Conservation (phyloP, 2,888 invertebrate genomes). For the Lepeophtheirus nordmannii region DNA sequence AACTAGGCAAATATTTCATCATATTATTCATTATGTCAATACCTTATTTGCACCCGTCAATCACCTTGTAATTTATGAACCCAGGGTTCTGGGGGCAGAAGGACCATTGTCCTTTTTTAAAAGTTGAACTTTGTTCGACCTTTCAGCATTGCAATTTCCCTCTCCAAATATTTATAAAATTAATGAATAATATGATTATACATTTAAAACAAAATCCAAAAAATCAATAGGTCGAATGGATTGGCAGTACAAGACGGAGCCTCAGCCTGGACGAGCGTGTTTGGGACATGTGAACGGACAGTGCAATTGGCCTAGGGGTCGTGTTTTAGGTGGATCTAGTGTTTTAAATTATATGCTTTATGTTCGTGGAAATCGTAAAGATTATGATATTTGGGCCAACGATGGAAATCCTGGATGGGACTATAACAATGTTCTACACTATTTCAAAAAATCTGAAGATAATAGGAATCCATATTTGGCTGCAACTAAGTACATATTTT, state of each 20-base stretch:
- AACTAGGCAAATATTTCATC: conserved; percentile 40
- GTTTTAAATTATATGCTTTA: conserved; percentile 85
- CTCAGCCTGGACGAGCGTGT: conserved; percentile 42
- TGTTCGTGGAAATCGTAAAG: conserved; percentile 64
- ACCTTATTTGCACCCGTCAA: too few relatives aligned
- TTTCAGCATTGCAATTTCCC: too few relatives aligned
- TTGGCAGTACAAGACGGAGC: conserved; percentile 85
- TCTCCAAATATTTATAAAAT: too few relatives aligned
- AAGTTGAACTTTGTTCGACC: too few relatives aligned
- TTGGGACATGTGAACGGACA: conserved; percentile 33
- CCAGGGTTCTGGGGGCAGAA: too few relatives aligned
- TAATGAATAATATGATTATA: too few relatives aligned
- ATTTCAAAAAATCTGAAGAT: conserved; percentile 70
- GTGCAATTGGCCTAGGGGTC: conserved; percentile 78
- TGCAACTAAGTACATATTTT: not conserved
- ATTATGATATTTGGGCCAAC: conserved; percentile 72
- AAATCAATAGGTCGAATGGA: conserved; percentile 48
- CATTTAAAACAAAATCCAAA: too few relatives aligned
- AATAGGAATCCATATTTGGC: conserved; percentile 36
- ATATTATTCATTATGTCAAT: too few relatives aligned
- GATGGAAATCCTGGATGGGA: conserved; percentile 78
- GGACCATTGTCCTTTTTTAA: too few relatives aligned
- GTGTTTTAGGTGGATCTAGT: conserved; percentile 67
- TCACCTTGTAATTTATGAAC: too few relatives aligned
- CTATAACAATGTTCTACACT: conserved; percentile 57